Percentiles rank a stretch among this genome's conserved stretches.
phyloP scores from a whole-genome alignment of 2,797 vertebrate genomes.

The Thaleichthys pacificus region DNA sequence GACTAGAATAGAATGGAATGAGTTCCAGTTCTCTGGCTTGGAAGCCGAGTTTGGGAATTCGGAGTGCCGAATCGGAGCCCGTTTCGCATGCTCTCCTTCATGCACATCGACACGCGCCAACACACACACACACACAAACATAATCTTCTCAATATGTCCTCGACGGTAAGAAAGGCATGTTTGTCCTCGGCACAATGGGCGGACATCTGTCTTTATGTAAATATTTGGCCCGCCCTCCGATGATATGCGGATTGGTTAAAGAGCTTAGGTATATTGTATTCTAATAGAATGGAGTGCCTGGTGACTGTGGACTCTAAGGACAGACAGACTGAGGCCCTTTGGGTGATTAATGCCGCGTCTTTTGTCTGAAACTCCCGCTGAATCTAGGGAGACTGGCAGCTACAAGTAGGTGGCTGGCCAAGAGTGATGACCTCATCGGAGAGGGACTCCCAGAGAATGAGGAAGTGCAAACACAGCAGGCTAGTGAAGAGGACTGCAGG shows the following conservation, averaged over 20 bases:
- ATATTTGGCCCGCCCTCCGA: slow-evolving; percentile 66
- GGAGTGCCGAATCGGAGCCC: slow-evolving; percentile 33
- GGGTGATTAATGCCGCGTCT: slow-evolving; percentile 49
- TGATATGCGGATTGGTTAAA: slow-evolving; percentile 61
- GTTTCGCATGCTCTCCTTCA: not conserved
- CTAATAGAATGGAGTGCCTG: too few species aligned
- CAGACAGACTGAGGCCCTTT: slow-evolving; percentile 45
- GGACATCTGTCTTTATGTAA: slow-evolving; percentile 69
- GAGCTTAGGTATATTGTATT: slow-evolving; percentile 47
- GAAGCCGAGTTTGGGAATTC: slow-evolving; percentile 46
- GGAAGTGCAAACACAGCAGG: not conserved
- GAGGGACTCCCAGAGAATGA: not conserved
- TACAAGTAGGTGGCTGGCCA: slow-evolving; percentile 20
- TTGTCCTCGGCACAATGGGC: slow-evolving; percentile 61
- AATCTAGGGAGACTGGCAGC: slow-evolving; percentile 21
- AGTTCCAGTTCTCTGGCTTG: slow-evolving; percentile 51
- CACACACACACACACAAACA: not conserved
- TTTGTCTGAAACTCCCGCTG: slow-evolving; percentile 13
- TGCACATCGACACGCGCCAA: not conserved
- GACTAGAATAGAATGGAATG: slow-evolving; percentile 58
- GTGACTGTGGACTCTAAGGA: slow-evolving; percentile 7
- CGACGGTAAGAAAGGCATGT: slow-evolving; percentile 50
- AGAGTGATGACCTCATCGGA: slow-evolving; percentile 37
- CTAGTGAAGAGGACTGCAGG: too few species aligned
- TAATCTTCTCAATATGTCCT: slow-evolving; percentile 40